phyloP scores from a whole-genome alignment of 2,113 vertebrate genomes.

The Catharus fuscescens region DNA sequence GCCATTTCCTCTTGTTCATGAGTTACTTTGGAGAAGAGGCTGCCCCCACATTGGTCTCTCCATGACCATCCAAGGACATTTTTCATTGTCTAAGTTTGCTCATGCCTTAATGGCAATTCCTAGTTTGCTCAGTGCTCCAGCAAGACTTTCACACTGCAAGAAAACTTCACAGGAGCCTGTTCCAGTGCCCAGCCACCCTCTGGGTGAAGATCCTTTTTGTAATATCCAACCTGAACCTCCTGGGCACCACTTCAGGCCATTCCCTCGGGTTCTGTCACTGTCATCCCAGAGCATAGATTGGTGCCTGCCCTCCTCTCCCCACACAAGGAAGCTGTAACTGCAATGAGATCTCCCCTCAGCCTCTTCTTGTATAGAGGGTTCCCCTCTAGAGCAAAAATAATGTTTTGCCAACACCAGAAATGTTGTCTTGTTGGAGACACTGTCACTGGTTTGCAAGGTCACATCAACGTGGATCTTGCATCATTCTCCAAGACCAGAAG shows the following conservation, averaged over 20 bases:
- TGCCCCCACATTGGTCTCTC: not conserved
- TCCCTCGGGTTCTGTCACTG: not conserved
- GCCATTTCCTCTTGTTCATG: not conserved
- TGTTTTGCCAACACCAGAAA: not conserved
- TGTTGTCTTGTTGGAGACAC: accelerated
- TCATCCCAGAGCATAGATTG: no score
- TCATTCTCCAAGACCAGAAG: not conserved
- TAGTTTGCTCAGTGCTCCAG: not conserved
- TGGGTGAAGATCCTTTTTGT: not conserved
- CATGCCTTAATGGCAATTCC: not conserved
- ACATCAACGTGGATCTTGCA: not conserved
- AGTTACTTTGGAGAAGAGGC: not conserved
- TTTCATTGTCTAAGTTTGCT: not conserved
- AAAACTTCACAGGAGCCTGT: not conserved
- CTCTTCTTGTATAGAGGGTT: no score
- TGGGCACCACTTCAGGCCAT: not conserved
- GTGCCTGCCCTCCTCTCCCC: not conserved
- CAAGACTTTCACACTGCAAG: not conserved
- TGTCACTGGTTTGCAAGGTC: not conserved
- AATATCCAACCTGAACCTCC: not conserved
- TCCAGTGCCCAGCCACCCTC: not conserved
- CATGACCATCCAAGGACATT: not conserved
- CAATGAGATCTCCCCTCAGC: accelerated
- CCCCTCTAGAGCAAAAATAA: not conserved
- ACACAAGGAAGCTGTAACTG: accelerated